Base-by-base conservation (phyloP, 2,113 vertebrate genomes). In the Helogale parvula region DNA sequence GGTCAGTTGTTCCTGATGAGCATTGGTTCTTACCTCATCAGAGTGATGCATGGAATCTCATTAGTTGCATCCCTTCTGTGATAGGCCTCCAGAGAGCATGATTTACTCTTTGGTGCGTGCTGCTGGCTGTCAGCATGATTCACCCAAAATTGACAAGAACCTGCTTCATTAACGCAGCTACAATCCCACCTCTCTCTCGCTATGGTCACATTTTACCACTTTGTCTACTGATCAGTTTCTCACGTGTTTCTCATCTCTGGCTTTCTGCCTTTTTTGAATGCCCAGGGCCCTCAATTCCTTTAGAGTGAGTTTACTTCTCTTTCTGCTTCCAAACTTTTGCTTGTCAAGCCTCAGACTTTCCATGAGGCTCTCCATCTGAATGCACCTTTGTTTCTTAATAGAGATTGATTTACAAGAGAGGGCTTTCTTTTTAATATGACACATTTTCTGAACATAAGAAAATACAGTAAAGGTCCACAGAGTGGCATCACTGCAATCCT, bases 1-100 rank as follows among this genome's bases (percentile, higher is more conserved):
- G 98, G 98, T 96, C 97, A 97, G 19, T 95, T 82, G 69, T 92
- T 96, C 92, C 97, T 92, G 95, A 97, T 92, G 97, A 96, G 98
- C 13, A 1, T 81, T 71, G 25, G 0, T 88, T 84, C 94, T 54
- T 41, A 92, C 33, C 90, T 95, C 95, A 95, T 94, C 95, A 96
- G 95, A 93, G 76, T 82, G 90, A 93, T 66, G 65, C 87, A 63
- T 57, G 74, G 65, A 81, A 80, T 85, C 96, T 98, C 94, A 96
- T 98, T 98, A 98, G 88, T n/a, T 94, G 92, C 69, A 71, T 90
- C 88, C 96, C 97, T 93, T 95, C 95, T 98, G 97, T 60, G 90
- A 72, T 87, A 81, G 95, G 80, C 76, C 90, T 96, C 97, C 80
- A 82, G 95, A 96, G 96, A 97, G 79, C 80, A 77, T 41, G 94